Evolutionary conservation across 2,797 vertebrate genomes (phyloP).

Genomic region (Nannoperca obscura): DNA sequence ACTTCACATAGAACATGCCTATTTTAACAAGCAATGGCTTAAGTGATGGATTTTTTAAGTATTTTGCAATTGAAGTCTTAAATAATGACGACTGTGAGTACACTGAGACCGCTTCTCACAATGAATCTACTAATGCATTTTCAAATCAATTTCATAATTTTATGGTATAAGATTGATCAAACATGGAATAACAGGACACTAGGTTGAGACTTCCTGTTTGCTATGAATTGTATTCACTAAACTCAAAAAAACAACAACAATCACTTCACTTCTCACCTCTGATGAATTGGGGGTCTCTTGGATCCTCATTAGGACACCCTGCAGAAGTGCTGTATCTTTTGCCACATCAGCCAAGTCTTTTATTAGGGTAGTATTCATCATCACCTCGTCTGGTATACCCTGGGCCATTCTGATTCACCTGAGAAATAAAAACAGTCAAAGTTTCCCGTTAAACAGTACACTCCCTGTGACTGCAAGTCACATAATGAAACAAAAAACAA

Average conservation of each 20-base stretch:
- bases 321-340: slow-evolving; percentile 89
- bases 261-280: slow-evolving; percentile 84
- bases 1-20: slow-evolving; percentile 46
- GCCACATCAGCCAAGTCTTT: slow-evolving; percentile 84
- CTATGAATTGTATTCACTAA: too few species aligned
- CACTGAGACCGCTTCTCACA: neutral
- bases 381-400: slow-evolving; percentile 64
- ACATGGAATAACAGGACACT: neutral
- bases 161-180: neutral
- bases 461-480: neutral
- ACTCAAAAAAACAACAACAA: too few species aligned
- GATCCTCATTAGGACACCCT: slow-evolving; percentile 92
- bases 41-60: neutral
- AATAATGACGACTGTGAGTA: neutral
- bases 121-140: neutral
- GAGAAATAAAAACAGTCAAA: neutral
- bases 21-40: slow-evolving; percentile 7
- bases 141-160: neutral
- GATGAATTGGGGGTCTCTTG: slow-evolving; percentile 86
- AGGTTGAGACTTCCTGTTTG: neutral
- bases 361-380: slow-evolving; percentile 78
- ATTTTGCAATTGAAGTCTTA: neutral
- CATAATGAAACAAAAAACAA: neutral
- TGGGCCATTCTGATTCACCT: slow-evolving; percentile 74
- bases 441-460: neutral